Conservation (phyloP, 2,888 invertebrate genomes). For the Ectemnius cavifrons region DNA sequence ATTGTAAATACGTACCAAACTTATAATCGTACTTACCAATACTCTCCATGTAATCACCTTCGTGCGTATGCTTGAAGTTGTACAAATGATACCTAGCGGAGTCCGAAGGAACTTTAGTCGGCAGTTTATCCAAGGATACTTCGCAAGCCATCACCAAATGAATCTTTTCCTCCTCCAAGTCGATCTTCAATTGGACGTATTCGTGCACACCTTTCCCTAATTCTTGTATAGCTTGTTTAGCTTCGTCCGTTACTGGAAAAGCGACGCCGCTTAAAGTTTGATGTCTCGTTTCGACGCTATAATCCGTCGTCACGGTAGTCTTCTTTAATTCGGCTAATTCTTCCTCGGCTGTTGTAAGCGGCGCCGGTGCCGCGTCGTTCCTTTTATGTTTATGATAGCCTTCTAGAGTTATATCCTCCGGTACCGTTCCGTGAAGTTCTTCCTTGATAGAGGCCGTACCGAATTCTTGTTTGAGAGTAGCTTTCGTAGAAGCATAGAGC, state of each 20-base stretch:
- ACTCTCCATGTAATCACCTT: slow-evolving; percentile 93
- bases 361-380: slow-evolving; percentile 90
- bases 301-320: slow-evolving; percentile 84
- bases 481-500: slow-evolving; percentile 98
- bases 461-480: slow-evolving; percentile 97
- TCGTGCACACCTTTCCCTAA: slow-evolving; percentile 87
- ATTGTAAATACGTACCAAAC: no score
- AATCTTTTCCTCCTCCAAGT: slow-evolving; percentile 92
- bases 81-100: slow-evolving; percentile 95
- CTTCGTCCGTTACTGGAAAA: slow-evolving; percentile 92
- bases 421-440: slow-evolving; percentile 93
- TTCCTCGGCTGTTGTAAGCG: slow-evolving; percentile 92
- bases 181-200: slow-evolving; percentile 94
- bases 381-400: slow-evolving; percentile 90
- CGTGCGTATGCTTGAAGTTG: slow-evolving; percentile 94
- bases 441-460: slow-evolving; percentile 96
- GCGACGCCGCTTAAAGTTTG: slow-evolving; percentile 94
- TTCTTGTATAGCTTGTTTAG: slow-evolving; percentile 86
- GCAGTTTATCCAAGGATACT: slow-evolving; percentile 84
- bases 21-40: no score
- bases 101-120: slow-evolving; percentile 89
- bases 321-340: slow-evolving; percentile 89
- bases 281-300: slow-evolving; percentile 89
- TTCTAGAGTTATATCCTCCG: slow-evolving; percentile 89
- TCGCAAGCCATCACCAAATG: slow-evolving; percentile 88